Base-by-base conservation (phyloP, 2,888 invertebrate species). In the Anthrax anthrax region DNA sequence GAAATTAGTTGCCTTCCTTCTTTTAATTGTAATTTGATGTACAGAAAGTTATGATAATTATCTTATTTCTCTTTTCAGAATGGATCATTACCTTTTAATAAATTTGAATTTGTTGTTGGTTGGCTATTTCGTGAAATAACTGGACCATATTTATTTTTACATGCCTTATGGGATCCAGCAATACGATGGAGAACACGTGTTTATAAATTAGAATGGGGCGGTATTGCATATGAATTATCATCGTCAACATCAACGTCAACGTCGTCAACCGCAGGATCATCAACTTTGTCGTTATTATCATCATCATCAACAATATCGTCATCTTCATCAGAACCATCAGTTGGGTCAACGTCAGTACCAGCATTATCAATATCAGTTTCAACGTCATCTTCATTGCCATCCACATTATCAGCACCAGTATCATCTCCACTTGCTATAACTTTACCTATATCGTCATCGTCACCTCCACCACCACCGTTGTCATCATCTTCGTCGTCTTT, bases 161-260 rank as follows among this genome's bases (percentile, higher is more conserved):
- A 82, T 59, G 94, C 96, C 36, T 73, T 97, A 47, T 76, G 86
- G 60, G 81, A 86, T 65, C 90, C 92, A 1, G 79, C 84, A 52
- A 92, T 98, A 59, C 79, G 81, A 64, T 98, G 98, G 98, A 77
- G 96, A 60, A 83, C 89, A 60, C 81, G 92, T 60, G 79, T 81
- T 56, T 98, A 89, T 71, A 81, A 84, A 65, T 75, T 97, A 51
- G 82, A 84, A 57, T 97, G 96, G 96, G 96, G 97, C 52, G 97
- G 97, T 34, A 72, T 86, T 41, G 94, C 91, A 42, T 91, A 94
- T 62, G 89, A 90, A 72, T 76, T 89, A 55, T 81, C 82, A 16
- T 23, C 40, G 34, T 32, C 32, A 32, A 13, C 34, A 9, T 38
- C 17, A 19, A 10, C n/a, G n/a, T 40, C 29, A 32, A 12, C 29